These are phyloP conservation scores for Drosophila insularis DNA, from an alignment of 1,140 invertebrate species.

Conservation along the genomic window DNA sequence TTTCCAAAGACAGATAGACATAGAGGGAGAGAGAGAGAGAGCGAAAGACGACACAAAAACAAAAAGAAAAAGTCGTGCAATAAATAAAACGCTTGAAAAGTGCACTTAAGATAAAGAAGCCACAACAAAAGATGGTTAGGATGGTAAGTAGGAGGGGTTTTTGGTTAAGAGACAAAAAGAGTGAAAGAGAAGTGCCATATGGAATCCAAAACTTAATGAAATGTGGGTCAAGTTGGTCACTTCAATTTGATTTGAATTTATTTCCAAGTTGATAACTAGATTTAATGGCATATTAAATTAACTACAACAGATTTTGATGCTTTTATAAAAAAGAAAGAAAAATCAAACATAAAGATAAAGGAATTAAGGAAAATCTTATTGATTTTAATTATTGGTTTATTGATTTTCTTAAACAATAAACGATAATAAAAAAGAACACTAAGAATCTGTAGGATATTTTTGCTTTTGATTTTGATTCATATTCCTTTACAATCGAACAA, in stretches of 20 bases:
- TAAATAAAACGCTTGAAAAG: constrained; percentile 77
- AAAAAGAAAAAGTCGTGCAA: constrained; percentile 67
- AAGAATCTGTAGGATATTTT: too few species aligned
- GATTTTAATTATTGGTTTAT: too few species aligned
- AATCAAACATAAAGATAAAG: neutral
- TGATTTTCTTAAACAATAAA: too few species aligned
- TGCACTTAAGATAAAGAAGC: constrained; percentile 71
- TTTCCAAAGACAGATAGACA: neutral
- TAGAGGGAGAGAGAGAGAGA: neutral
- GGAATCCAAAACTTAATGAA: constrained; percentile 35
- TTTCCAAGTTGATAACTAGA: constrained; percentile 15
- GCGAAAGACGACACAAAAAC: neutral
- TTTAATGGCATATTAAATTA: constrained; percentile 1
- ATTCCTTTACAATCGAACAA: too few species aligned
- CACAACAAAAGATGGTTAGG: constrained; percentile 33
- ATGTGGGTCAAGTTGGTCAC: constrained; percentile 57
- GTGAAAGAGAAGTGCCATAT: constrained; percentile 5
- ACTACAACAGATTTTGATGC: neutral
- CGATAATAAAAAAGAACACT: too few species aligned
- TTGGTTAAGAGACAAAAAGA: constrained; percentile 33
- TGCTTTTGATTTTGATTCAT: too few species aligned
- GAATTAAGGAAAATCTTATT: neutral
- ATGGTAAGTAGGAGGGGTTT: constrained; percentile 31
- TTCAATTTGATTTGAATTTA: constrained; percentile 11
- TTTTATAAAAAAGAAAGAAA: neutral